Evolutionary conservation across 2,113 vertebrate genomes (phyloP).

Genomic region (Micronycteris hirsuta): DNA sequence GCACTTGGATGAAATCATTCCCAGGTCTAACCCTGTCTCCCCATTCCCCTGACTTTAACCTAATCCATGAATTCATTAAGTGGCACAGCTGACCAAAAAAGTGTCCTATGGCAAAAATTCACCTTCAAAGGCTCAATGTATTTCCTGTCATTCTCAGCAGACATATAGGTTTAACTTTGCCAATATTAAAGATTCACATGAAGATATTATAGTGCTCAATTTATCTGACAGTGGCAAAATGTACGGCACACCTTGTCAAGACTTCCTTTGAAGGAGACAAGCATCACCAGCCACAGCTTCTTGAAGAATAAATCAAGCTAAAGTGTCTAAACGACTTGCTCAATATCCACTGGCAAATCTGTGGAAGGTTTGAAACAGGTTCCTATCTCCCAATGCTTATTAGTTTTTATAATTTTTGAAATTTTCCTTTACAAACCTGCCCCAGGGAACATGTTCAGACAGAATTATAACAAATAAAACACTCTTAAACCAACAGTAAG

Average conservation of each 20-base stretch:
- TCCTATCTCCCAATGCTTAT: background rate
- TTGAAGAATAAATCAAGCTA: background rate
- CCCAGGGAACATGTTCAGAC: background rate
- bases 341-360: background rate
- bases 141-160: background rate
- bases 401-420: conserved; percentile 44
- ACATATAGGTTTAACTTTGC: background rate
- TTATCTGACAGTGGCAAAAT: background rate
- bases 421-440: conserved; percentile 12
- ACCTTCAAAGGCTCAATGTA: accelerated
- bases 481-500: conserved; percentile 8
- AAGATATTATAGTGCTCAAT: background rate
- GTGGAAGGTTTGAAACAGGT: background rate
- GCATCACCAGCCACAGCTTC: background rate
- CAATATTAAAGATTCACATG: background rate
- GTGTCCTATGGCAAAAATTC: accelerated
- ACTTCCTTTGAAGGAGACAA: background rate
- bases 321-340: background rate
- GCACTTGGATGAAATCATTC: background rate
- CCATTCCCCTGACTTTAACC: background rate
- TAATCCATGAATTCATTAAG: background rate
- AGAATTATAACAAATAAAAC: conserved; percentile 40
- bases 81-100: background rate
- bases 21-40: background rate
- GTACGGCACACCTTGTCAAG: background rate